Evolutionary conservation across 2,888 invertebrate genomes (phyloP).

Genomic region (Chesias legatella): DNA sequence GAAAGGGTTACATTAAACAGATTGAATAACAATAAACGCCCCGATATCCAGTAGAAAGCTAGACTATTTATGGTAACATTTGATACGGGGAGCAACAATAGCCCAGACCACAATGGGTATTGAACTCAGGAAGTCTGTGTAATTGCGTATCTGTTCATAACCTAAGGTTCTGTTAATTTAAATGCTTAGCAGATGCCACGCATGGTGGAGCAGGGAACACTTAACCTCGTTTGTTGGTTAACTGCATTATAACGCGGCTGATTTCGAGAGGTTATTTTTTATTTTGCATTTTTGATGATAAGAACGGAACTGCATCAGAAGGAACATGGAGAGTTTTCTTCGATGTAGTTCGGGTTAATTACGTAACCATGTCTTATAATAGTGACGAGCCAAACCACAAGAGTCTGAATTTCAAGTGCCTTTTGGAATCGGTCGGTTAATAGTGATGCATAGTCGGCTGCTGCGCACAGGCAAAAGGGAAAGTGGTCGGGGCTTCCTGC

Average conservation of each 20-base stretch:
- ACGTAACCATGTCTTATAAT: too few species aligned
- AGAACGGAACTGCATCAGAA: too few species aligned
- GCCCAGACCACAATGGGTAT: slow-evolving; percentile 35
- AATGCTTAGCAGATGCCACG: slow-evolving; percentile 64
- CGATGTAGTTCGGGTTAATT: too few species aligned
- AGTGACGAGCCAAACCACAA: too few species aligned
- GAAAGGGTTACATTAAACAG: slow-evolving; percentile 52
- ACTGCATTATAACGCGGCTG: slow-evolving; percentile 62
- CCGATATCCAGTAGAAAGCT: slow-evolving; percentile 37
- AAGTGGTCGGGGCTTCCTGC: slow-evolving; percentile 75
- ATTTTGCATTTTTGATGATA: slow-evolving; percentile 15
- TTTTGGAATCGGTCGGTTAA: slow-evolving; percentile 48
- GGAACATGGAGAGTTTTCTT: too few species aligned
- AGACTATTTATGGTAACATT: slow-evolving; percentile 41
- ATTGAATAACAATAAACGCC: slow-evolving; percentile 42
- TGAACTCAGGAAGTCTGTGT: slow-evolving; percentile 37
- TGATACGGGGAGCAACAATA: slow-evolving; percentile 39
- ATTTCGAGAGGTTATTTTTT: slow-evolving; percentile 33
- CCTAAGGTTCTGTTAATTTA: slow-evolving; percentile 52
- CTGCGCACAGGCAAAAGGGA: slow-evolving; percentile 78
- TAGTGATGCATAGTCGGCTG: slow-evolving; percentile 70
- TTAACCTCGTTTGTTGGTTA: slow-evolving; percentile 73
- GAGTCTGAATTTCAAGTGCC: slow-evolving; percentile 15
- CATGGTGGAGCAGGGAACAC: slow-evolving; percentile 59
- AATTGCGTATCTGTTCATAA: slow-evolving; percentile 40